Base-by-base conservation (phyloP, 2,113 vertebrate genomes). In the Tetraodon nigroviridis region DNA sequence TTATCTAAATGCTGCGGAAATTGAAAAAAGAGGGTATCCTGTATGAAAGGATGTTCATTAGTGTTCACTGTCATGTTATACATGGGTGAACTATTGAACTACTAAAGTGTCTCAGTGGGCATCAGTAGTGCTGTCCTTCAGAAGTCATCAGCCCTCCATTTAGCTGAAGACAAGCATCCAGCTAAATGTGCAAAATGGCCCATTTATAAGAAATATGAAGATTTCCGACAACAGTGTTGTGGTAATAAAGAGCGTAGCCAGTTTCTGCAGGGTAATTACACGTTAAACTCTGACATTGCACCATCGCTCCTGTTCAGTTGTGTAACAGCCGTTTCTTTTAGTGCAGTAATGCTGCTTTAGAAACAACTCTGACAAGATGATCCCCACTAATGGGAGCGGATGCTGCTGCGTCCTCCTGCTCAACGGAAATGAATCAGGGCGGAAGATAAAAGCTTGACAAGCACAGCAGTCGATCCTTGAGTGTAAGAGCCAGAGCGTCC, bases 371-470 rank as follows among this genome's bases (percentile, higher is more conserved):
- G 67, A 70, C 14, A 22, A 66, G 75, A 89, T 67, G 61, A 83
- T 81, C 32, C 29, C 8, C 32, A 37, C 8, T 37, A 12, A 11
- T 37, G 32, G 32, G 65, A 82, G 82, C 69, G 64, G 75, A 77
- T 75, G 68, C 63, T 1, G 46, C 73, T 81, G 54, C 24, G 29
- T 58, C 67, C 76, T 71, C 68, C 64, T 66, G 59, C 76, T 76
- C 73, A 84, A 86, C 84, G 84, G 82, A 82, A 87, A 89, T 84
- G 86, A 89, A 85, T 85, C 84, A 86, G 82, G 74, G 64, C 69
- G 66, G 76, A 76, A 89, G 87, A 88, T 89, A 86, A 83, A 86
- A 83, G 84, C 79, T 68, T 70, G 80, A 85, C 85, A 86, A 80
- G 81, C 68, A 69, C 63, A 56, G 58, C 71, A 79, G 79, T 79